Base-by-base conservation (phyloP, 2,888 invertebrate species). In the Ellobium chinense region DNA sequence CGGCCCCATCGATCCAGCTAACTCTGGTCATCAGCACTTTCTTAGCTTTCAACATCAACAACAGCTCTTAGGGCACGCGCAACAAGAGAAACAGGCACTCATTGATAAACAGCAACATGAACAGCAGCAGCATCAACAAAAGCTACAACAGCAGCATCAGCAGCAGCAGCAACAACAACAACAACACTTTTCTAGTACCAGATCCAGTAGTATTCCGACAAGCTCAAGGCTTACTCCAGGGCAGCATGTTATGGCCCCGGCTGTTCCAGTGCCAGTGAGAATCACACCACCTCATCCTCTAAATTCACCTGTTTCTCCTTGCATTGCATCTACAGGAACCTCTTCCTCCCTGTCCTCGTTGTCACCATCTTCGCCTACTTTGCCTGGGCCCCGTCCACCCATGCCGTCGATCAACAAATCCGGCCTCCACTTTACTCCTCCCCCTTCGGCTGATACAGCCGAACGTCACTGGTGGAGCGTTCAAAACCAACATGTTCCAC, bases 241-340 rank as follows among this genome's bases (percentile, higher is more conserved):
- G 72, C 54, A 31, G 2, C 54, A 31, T 12, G 27, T 39, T 0
- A 27, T 72, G 31, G 24, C 46, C 1, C 81, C 82, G 1, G 37
- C 83, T n/a, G 78, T 81, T 4, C 80, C 84, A 2, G 56, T 87
- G 1, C 76, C 68, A 14, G 69, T 77, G 14, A 54, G 77, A 14
- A 34, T 80, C 12, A 29, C 62, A 3, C 76, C 31, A 1, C 69
- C 21, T 62, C 46, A 24, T 9, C 60, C 60, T 18, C 21, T 18
- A 24, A 9, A 5, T 24, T 34, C 63, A 14, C 29, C 34, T 34
- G 36, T 24, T 18, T 76, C 76, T 18, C 56, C 36, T 24, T 18
- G 56, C 4, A 31, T 21, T 29, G 3, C 7, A 0, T 1, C 74
- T 0, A 3, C 31, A 24, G 39, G 18, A 27, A 39, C 18, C 7